phyloP scores from a whole-genome alignment of 2,797 vertebrate species.

The Synaphobranchus kaupii region DNA sequence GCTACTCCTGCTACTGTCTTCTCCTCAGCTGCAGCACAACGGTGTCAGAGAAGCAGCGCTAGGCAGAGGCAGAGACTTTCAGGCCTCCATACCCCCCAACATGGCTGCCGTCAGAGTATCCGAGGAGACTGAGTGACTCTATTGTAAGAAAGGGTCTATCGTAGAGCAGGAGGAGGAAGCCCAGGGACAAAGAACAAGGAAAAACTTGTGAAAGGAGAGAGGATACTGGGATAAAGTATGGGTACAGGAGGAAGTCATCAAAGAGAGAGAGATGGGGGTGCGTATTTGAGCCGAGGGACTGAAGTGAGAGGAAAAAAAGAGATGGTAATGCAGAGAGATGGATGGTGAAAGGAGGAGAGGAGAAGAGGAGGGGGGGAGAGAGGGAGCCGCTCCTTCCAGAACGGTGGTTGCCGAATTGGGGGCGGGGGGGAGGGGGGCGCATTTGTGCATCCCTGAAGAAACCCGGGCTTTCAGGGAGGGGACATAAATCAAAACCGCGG shows the following conservation, averaged over 20 bases:
- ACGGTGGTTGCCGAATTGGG: slow-evolving; percentile 39
- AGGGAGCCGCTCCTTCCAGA: slow-evolving; percentile 36
- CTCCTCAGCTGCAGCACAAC: too few relatives aligned
- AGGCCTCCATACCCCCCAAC: neutral
- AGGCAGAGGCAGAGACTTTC: too few relatives aligned
- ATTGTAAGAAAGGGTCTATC: neutral
- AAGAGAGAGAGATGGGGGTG: neutral
- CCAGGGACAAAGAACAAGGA: neutral
- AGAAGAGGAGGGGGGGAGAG: slow-evolving; percentile 37
- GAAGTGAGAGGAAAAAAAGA: slow-evolving; percentile 27
- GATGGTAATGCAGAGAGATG: neutral
- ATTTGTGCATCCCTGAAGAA: slow-evolving; percentile 40
- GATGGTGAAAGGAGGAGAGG: neutral
- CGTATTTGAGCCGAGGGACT: neutral
- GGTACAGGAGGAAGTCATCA: neutral
- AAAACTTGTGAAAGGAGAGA: neutral
- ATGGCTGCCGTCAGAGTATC: slow-evolving; percentile 4
- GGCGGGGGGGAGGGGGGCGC: slow-evolving; percentile 41
- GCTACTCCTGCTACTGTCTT: too few relatives aligned
- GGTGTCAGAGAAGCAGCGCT: too few relatives aligned
- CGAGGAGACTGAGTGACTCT: slow-evolving; percentile 6
- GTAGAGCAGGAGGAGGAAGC: neutral
- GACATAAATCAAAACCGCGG: slow-evolving; percentile 48
- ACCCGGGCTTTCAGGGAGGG: slow-evolving; percentile 36
- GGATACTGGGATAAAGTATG: neutral